A percentile compares a stretch with the other conserved stretches of the same genome.
Conservation (phyloP, 2,113 vertebrate genomes). For the Chelonoidis abingdonii region DNA sequence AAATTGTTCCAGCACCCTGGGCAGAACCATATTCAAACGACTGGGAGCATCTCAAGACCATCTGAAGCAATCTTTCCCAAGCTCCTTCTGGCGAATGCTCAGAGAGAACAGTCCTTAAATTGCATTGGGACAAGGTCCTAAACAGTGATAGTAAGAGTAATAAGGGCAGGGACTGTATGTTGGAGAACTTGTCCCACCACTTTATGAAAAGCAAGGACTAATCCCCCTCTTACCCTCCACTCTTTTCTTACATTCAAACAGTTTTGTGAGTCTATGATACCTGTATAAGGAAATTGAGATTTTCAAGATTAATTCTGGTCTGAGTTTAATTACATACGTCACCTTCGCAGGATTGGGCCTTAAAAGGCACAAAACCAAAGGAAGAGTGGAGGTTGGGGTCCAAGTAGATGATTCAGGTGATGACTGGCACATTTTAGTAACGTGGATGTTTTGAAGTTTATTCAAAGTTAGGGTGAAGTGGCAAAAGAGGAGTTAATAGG, state of each 20-base stretch:
- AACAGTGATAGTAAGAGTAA: background rate
- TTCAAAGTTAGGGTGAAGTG: background rate
- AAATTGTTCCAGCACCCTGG: too few species aligned
- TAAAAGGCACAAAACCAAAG: background rate
- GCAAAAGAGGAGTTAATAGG: background rate
- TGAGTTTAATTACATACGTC: background rate
- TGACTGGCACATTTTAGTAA: background rate
- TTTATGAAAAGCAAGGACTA: background rate
- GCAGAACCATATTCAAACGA: background rate
- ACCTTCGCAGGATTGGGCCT: background rate
- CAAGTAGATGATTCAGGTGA: background rate
- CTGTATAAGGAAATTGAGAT: background rate
- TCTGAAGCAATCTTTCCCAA: background rate
- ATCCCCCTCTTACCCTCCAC: background rate
- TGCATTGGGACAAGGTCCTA: background rate
- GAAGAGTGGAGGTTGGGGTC: background rate
- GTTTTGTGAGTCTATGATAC: background rate
- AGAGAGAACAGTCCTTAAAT: background rate
- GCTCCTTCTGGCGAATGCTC: background rate
- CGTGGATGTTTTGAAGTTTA: background rate
- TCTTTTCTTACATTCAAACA: background rate
- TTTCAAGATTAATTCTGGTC: background rate
- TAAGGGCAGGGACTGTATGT: background rate
- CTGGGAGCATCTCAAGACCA: background rate
- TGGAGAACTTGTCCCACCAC: conserved; percentile 2